Evolutionary conservation across 2,888 invertebrate species (phyloP), one percentile per base, ranked within the genome.

Genomic region (Acleris holmiana): DNA sequence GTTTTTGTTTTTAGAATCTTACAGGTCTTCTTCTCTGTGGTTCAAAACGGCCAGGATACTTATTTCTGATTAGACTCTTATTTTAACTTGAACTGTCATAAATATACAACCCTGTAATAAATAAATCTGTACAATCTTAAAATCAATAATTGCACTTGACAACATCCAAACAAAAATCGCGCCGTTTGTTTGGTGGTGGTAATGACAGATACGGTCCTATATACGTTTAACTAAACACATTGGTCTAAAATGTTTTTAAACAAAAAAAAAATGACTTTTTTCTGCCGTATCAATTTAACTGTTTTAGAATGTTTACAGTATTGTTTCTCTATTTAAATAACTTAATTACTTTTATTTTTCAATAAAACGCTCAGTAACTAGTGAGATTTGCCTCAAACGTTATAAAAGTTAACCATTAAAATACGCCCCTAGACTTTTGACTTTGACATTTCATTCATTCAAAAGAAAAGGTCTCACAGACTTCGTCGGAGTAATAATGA

Each of bases 131-230:
- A 19, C 58, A 67, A 35, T 35, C 13, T 13, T 64, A 77, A 84
- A 88, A 89, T 89, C 89, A 80, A 89, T 89, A 86, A 65, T 62
- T 69, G 41, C 54, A 75, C 86, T 63, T 85, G 80, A 78, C 80
- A 77, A 88, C 88, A 69, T 56, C 50, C 80, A 88, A 88, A 87
- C 86, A 88, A 88, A 86, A 80, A 80, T 79, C 81, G 80, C 86
- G 85, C 85, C 80, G 69, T 78, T 77, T 62, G 55, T 66, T 70
- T 69, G 66, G 68, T 68, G 61, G 19, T 15, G 3, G 35, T 23
- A 50, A 23, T 55, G 65, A 65, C 65, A 56, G 63, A 21, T 48
- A 61, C 66, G 63, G 55, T 68, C 56, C 51, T 46, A 47, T 61
- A 17, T 23, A 44, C 50, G 58, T 40, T 44, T 3, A 5, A 54